A percentile compares a stretch with the other conserved stretches of the same genome.
Conservation (phyloP, 2,888 invertebrate genomes). For the Eupelmus urozonus region DNA sequence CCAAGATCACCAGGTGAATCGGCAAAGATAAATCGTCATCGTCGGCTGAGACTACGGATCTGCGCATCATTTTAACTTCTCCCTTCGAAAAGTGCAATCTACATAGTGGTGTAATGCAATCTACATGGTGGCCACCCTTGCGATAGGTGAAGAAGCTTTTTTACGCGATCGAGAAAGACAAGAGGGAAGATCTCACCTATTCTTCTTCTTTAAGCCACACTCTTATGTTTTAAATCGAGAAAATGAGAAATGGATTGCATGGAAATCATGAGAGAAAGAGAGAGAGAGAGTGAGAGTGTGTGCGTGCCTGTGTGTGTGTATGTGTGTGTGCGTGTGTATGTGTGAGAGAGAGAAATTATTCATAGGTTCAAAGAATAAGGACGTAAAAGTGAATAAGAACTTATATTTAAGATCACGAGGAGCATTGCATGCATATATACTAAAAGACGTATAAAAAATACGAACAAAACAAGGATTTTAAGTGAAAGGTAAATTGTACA, state of each 20-base stretch:
- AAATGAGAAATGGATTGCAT: slow-evolving; percentile 35
- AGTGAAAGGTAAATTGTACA: slow-evolving; percentile 47
- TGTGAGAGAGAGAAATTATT: no score
- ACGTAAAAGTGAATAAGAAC: slow-evolving; percentile 16
- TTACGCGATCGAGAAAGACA: neutral
- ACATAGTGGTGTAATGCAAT: no score
- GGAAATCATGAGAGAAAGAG: slow-evolving; percentile 21
- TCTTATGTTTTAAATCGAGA: slow-evolving; percentile 36
- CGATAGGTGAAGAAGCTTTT: slow-evolving; percentile 10
- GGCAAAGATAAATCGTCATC: neutral
- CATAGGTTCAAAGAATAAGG: neutral
- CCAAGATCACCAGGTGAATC: no score
- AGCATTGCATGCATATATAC: slow-evolving; percentile 36
- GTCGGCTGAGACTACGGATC: neutral
- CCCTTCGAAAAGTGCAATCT: no score
- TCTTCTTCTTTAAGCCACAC: slow-evolving; percentile 51
- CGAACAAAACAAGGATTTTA: neutral
- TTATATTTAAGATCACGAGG: slow-evolving; percentile 48
- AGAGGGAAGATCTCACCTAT: slow-evolving; percentile 60
- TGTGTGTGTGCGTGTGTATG: no score
- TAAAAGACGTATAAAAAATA: neutral
- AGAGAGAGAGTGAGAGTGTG: slow-evolving; percentile 21
- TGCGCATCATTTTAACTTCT: neutral
- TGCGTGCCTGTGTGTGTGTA: no score
- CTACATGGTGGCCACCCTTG: slow-evolving; percentile 33